Base-by-base conservation (phyloP, 2,797 vertebrate genomes). In the Argya squamiceps region DNA sequence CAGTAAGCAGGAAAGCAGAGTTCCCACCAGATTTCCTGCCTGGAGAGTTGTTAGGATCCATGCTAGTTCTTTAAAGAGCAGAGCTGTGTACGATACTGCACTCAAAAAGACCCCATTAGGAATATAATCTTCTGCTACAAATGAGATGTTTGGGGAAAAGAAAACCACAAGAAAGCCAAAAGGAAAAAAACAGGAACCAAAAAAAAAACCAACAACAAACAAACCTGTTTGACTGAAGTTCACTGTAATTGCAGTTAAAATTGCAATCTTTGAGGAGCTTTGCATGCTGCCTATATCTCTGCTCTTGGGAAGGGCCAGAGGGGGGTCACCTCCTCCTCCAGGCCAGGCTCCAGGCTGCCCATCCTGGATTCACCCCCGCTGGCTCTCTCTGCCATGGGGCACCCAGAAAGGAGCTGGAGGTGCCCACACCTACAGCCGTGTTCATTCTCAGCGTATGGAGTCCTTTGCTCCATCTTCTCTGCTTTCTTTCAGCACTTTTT, bases 61-160 rank as follows among this genome's bases (percentile, higher is more conserved):
- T 91, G 96, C 43, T 69, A 92, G 58, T 89, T 95, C 92, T 95
- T 69, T 96, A 81, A 95, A 96, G 93, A 97, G 94, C 96, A 96
- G 96, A 95, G 12, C 88, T 92, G 93, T 93, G 90, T 95, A 56
- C 88, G 88, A 84, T 84, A 64, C 77, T 84, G 80, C 83, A 58
- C 91, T 93, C 74, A 34, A 30, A 95, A 96, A 84, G 85, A 96
- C 84, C 59, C 94, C 85, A 3, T 76, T 84, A 96, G 89, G 95
- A 96, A 88, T 93, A 95, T 93, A 84, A 93, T 87, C 86, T 84
- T 89, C 91, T 94, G 90, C 88, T 95, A 86, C 89, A 96, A 95
- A 96, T 96, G 84, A 94, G 93, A 93, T 93, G 74, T 82, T 94
- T 87, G 56, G 80, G 83, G 79, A 4, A 34, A 62, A 73, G 50